phyloP scores from a whole-genome alignment of 2,888 invertebrate genomes.

The Agonum fuliginosum region DNA sequence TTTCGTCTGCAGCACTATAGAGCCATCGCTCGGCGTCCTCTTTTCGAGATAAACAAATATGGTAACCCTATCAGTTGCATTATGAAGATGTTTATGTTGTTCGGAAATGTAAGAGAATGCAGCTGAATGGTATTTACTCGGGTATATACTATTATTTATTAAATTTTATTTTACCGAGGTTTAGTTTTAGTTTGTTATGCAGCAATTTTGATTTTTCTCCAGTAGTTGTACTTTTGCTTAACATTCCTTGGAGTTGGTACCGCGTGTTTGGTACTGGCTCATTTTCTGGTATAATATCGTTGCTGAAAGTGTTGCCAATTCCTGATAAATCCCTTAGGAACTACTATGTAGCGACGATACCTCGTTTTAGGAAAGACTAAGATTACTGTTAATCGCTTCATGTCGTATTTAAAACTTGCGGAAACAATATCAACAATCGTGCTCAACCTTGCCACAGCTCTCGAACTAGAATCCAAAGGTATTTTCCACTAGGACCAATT shows the following conservation, averaged over 20 bases:
- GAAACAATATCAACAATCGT: constrained; percentile 97
- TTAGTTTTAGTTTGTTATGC: constrained; percentile 76
- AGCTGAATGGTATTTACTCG: too few species aligned
- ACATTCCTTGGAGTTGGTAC: constrained; percentile 35
- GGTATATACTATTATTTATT: too few species aligned
- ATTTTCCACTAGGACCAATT: constrained; percentile 69
- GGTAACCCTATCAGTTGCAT: too few species aligned
- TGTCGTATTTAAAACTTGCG: constrained; percentile 98
- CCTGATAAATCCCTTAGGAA: constrained; percentile 90
- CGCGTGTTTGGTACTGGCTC: constrained; percentile 27
- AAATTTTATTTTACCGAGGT: constrained; percentile 74
- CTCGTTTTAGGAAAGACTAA: constrained; percentile 98
- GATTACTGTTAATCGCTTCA: constrained; percentile 97
- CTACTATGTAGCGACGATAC: constrained; percentile 97
- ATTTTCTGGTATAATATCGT: constrained; percentile 62
- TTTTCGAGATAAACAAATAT: too few species aligned
- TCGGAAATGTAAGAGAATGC: too few species aligned
- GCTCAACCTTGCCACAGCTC: constrained; percentile 94
- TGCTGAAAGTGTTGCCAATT: constrained; percentile 67
- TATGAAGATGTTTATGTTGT: too few species aligned
- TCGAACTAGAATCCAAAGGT: constrained; percentile 78
- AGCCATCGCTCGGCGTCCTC: too few species aligned
- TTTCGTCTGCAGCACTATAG: too few species aligned
- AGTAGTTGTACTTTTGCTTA: constrained; percentile 64
- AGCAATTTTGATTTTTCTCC: constrained; percentile 69